Evolutionary conservation across 2,113 vertebrate species (phyloP), one percentile per base, ranked within the genome.

Genomic region (Perognathus longimembris): DNA sequence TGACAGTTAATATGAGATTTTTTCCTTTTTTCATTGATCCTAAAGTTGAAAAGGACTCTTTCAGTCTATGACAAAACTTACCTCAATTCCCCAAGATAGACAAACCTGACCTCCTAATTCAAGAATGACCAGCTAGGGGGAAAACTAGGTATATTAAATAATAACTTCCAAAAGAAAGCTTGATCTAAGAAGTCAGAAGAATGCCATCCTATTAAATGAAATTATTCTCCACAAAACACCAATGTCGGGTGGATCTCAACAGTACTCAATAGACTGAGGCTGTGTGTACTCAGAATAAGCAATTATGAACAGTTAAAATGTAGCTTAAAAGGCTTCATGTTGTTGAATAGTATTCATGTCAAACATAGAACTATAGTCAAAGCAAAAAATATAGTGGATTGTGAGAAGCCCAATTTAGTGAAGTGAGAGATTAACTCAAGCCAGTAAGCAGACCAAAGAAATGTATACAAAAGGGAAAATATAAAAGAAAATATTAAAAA

Each of bases 361-460:
- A 90, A 80, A 92, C 64, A 91, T 57, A 88, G 90, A 94, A 82
- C 57, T 78, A 14, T 75, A 77, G 38, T 42, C 73, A 20, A 91
- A 24, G 57, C 34, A 64, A 76, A 91, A 95, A 86, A 69, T 45
- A 30, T 30, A 80, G 9, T 76, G 32, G 26, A 30, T 88, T 38
- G 32, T 66, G 14, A 90, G 54, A 92, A 88, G 74, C n/a, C 61
- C 28, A 73, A 86, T 6, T 90, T 50, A 61, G 10, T 78, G n/a
- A 92, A 85, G n/a, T 32, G 89, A n/a, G 91, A 59, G 74, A 42
- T 17, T 84, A 63, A 80, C 63, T 89, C 30, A 59, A 67, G 54
- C 74, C n/a, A 73, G 36, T 87, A 17, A 50, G 32, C 28, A 77
- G 67, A 63, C 24, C 70, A 40, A 80, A 54, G 42, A 90, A 40